Conservation (phyloP, 2,113 vertebrate genomes). For the Seriola dumerili region DNA sequence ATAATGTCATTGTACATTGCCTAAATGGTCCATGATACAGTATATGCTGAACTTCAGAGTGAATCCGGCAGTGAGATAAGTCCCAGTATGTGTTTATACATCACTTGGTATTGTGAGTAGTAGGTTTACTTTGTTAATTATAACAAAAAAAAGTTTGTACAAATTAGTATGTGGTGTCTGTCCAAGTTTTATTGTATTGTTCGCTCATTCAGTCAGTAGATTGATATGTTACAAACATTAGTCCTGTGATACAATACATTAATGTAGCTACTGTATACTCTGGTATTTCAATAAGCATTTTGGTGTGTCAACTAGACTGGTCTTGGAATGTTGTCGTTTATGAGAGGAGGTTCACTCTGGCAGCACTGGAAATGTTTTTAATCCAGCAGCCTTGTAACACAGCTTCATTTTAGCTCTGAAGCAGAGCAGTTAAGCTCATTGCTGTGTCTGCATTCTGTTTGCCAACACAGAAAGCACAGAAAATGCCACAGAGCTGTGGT, state of each 20-base stretch:
- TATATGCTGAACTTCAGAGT: slow-evolving; percentile 25
- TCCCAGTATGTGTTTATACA: background rate
- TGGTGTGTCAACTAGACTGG: slow-evolving; percentile 35
- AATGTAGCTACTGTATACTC: background rate
- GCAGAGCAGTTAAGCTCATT: slow-evolving; percentile 76
- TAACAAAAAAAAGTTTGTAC: background rate
- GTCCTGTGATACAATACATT: background rate
- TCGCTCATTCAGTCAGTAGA: background rate
- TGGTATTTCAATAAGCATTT: slow-evolving; percentile 20
- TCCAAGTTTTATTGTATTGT: background rate
- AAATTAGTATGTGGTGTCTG: background rate
- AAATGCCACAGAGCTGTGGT: slow-evolving; percentile 47
- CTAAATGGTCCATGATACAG: slow-evolving; percentile 43
- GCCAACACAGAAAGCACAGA: slow-evolving; percentile 60
- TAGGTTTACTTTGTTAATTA: slow-evolving; percentile 1
- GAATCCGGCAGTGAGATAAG: background rate
- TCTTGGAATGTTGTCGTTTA: slow-evolving; percentile 34
- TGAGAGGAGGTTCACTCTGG: slow-evolving; percentile 29
- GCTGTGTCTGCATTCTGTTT: slow-evolving; percentile 56
- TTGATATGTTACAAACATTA: background rate
- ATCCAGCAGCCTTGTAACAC: slow-evolving; percentile 60
- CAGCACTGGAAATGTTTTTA: slow-evolving; percentile 55
- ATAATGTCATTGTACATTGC: slow-evolving; percentile 28
- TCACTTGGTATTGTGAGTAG: background rate
- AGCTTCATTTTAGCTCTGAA: slow-evolving; percentile 59